These are phyloP conservation scores for Deilephila elpenor DNA, from an alignment of 2,888 invertebrate genomes.

Conservation along the genomic window DNA sequence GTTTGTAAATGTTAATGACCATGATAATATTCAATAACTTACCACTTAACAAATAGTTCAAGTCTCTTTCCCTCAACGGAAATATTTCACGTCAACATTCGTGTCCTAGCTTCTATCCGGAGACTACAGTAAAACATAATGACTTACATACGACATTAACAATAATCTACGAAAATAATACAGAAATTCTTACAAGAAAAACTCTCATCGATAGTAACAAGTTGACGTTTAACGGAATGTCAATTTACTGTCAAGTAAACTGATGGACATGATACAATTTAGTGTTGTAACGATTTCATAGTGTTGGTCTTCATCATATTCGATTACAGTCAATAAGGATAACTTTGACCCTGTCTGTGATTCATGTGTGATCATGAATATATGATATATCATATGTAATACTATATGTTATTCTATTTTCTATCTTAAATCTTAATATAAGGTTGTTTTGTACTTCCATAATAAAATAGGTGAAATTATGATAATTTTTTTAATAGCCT, in stretches of 20 bases:
- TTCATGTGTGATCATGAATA: too few species aligned
- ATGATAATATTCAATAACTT: slow-evolving; percentile 54
- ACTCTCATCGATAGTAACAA: slow-evolving; percentile 6
- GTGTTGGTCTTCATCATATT: not conserved
- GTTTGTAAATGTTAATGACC: slow-evolving; percentile 56
- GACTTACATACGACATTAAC: not conserved
- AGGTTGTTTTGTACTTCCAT: too few species aligned
- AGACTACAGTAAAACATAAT: slow-evolving; percentile 7
- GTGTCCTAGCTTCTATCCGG: not conserved
- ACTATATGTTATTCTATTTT: too few species aligned
- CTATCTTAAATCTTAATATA: too few species aligned
- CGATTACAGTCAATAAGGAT: too few species aligned
- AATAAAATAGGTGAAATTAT: too few species aligned
- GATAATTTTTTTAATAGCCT: too few species aligned
- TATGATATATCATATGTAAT: too few species aligned
- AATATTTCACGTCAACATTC: not conserved
- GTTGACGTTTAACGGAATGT: slow-evolving; percentile 5
- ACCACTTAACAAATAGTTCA: slow-evolving; percentile 29
- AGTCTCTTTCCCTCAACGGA: slow-evolving; percentile 8
- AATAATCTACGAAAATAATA: slow-evolving; percentile 6
- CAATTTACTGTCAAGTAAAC: not conserved
- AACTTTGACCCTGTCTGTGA: too few species aligned
- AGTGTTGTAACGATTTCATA: not conserved
- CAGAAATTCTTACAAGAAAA: slow-evolving; percentile 23
- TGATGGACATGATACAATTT: too few species aligned